phyloP scores from a whole-genome alignment of 2,888 invertebrate species.

The Agrilus mali region DNA sequence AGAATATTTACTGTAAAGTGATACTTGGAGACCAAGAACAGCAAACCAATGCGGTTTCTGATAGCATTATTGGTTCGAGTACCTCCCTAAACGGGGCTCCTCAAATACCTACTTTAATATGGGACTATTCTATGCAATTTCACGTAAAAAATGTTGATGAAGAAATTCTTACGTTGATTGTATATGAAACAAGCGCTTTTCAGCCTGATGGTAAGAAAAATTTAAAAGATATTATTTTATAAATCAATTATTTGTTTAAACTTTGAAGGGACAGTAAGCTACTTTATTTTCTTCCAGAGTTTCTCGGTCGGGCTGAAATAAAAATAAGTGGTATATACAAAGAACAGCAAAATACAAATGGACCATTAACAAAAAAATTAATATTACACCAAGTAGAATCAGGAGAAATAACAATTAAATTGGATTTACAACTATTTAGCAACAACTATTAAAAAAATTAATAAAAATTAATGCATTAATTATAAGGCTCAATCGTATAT shows the following conservation, averaged over 20 bases:
- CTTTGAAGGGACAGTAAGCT: neutral
- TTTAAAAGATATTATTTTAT: neutral
- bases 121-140: slow-evolving; percentile 70
- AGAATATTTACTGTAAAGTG: slow-evolving; percentile 63
- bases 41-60: slow-evolving; percentile 47
- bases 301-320: slow-evolving; percentile 57
- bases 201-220: slow-evolving; percentile 53
- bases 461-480: neutral
- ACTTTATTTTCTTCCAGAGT: slow-evolving; percentile 38
- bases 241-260: neutral
- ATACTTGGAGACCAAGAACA: slow-evolving; percentile 60
- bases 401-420: slow-evolving; percentile 55
- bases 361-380: slow-evolving; percentile 52
- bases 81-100: slow-evolving; percentile 24
- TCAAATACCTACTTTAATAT: slow-evolving; percentile 39
- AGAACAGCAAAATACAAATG: slow-evolving; percentile 42
- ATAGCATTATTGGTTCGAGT: slow-evolving; percentile 35
- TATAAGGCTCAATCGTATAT: neutral
- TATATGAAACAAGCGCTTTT: slow-evolving; percentile 57
- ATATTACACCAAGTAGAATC: slow-evolving; percentile 54
- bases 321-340: slow-evolving; percentile 48
- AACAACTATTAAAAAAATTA: slow-evolving; percentile 12
- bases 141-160: slow-evolving; percentile 52
- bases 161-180: slow-evolving; percentile 56
- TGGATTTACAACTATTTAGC: slow-evolving; percentile 53